Base-by-base conservation (phyloP, 1,140 invertebrate genomes). In the Papilio helenus region DNA sequence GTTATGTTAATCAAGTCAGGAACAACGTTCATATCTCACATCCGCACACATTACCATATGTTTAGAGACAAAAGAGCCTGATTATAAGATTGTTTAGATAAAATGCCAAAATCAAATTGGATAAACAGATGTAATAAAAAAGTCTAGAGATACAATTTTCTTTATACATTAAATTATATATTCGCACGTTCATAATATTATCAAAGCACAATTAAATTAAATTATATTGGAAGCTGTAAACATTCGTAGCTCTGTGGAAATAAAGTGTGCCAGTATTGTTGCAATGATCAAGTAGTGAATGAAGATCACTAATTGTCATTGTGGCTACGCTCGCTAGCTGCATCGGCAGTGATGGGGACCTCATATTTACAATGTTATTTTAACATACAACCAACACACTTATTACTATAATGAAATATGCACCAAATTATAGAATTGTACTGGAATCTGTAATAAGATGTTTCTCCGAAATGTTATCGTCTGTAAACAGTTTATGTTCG, bases 51-150 rank as follows among this genome's bases (percentile, higher is more conserved):
- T 92, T 92, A 87, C 87, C 90, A 93, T 93, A 92, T 76, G 92
- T 91, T 90, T 89, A 82, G 65, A 87, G 84, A 92, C 89, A 91
- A 93, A 89, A 84, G 83, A n/a, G n/a, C n/a, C n/a, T n/a, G n/a
- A n/a, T n/a, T n/a, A n/a, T n/a, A n/a, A 46, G 3, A 12, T 12
- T 14, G 14, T 7, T 46, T 46, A 46, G 23, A 61, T 20, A 61
- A 61, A 61, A 61, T 61, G 9, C 20, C 14, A 34, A 34, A 34
- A 34, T 34, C 5, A 34, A 34, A 34, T 34, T 3, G 34, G 4
- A 34, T 39, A 39, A 5, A 39, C 8, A 39, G 4, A 39, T 39
- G 7, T 39, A 39, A 39, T 39, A 39, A 39, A 0, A 39, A 39
- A 39, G 34, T 46, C 44, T 46, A 46, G 14, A 16, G 2, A 46